Evolutionary conservation across 2,113 vertebrate genomes (phyloP), one percentile per base, ranked within the genome.

Genomic region (Vulpes ferrilata): DNA sequence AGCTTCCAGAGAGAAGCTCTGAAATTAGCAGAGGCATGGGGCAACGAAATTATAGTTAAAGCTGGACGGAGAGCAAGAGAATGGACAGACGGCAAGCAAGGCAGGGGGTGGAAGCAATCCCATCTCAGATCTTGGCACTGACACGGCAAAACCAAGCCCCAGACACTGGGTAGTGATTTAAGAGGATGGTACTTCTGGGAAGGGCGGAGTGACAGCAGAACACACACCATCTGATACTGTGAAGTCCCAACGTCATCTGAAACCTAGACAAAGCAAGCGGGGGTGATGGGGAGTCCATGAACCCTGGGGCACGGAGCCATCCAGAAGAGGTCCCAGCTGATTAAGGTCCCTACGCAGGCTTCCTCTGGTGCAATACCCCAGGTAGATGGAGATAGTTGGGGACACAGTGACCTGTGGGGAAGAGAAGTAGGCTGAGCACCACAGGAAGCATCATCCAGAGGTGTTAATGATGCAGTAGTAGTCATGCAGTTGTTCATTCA

Each of bases 251-350:
- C 30, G 9, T 25, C 60, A 25, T 16, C 79, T 88, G 43, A 73
- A 84, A 82, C 23, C 13, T 5, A 78, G 38, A 95, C 38, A n/a
- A 7, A 64, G 15, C 22, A 57, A 43, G 38, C 6, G 5, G 7
- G 11, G 55, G 25, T 2, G 0, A 25, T 10, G 5, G 15, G 25
- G 11, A 11, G 17, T 55, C 16, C 23, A 2, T 1, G n/a, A 65
- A 1, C 7, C 19, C 4, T 53, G 11, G 22, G 30, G 48, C n/a
- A 4, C 3, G n/a, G 43, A 83, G 32, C 20, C 19, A 20, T 62
- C 74, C 64, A 53, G 59, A 51, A 59, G 69, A 81, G 35, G 10
- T 9, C 59, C 48, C 25, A n/a, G 64, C 11, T 64, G 35, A 55
- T 32, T 32, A 30, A 17, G 11, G 2, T 35, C 23, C 76, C 35